Evolutionary conservation across 2,797 vertebrate genomes (phyloP).

Genomic region (Molossus alvarezi): DNA sequence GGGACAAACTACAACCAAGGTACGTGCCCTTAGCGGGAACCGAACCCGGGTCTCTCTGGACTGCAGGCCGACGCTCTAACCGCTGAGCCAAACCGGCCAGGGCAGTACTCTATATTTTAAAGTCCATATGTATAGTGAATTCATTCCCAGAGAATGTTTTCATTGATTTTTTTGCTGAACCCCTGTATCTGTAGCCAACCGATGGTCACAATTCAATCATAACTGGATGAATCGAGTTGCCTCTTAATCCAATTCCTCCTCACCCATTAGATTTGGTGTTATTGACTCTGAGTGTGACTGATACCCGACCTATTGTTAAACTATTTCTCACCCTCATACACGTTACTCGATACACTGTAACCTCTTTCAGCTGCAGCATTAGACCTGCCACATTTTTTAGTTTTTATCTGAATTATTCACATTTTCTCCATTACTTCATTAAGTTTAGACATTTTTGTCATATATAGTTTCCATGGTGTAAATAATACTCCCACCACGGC

Average conservation of each 20-base stretch:
- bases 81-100: too few species aligned
- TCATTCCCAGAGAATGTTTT: not conserved
- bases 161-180: conserved; percentile 34
- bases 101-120: not conserved
- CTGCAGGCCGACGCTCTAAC: too few species aligned
- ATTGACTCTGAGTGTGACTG: not conserved
- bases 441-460: not conserved
- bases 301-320: not conserved
- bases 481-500: not conserved
- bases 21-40: too few species aligned
- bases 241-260: not conserved
- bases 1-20: too few species aligned
- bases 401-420: conserved; percentile 38
- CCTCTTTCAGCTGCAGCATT: not conserved
- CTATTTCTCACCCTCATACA: not conserved
- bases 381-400: not conserved
- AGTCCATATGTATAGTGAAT: not conserved
- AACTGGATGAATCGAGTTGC: not conserved
- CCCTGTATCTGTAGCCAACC: not conserved
- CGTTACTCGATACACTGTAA: not conserved
- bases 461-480: not conserved
- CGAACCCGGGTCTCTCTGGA: too few species aligned
- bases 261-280: not conserved
- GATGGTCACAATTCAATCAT: not conserved
- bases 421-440: conserved; percentile 9